phyloP scores from a whole-genome alignment of 2,113 vertebrate species.

The Phylloscopus whistleri region DNA sequence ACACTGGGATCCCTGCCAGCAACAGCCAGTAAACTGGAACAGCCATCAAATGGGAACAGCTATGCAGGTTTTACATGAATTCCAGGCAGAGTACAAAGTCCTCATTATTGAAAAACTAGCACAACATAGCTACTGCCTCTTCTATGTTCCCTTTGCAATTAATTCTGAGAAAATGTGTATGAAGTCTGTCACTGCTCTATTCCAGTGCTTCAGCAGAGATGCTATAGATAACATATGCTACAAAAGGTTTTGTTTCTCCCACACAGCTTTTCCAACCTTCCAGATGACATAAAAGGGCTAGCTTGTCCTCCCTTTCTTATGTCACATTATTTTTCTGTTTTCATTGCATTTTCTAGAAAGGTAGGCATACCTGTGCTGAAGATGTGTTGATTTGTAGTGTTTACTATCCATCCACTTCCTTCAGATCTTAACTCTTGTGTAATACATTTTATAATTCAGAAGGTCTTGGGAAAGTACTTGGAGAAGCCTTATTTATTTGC shows the following conservation, averaged over 20 bases:
- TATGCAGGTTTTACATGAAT: background rate
- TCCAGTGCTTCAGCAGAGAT: background rate
- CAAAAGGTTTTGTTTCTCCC: background rate
- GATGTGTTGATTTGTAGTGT: background rate
- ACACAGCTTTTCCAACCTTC: background rate
- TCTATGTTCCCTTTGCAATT: background rate
- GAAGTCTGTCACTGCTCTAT: background rate
- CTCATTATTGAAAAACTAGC: background rate
- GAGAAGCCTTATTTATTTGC: background rate
- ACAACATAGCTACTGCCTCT: background rate
- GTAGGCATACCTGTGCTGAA: background rate
- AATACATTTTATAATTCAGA: background rate
- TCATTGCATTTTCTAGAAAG: background rate
- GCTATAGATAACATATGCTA: background rate
- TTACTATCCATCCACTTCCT: background rate
- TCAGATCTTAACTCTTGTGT: background rate
- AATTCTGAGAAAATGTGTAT: background rate
- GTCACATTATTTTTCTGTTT: accelerated
- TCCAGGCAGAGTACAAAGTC: conserved; percentile 28
- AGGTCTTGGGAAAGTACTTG: background rate
- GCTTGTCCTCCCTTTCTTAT: background rate
- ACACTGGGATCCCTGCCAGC: background rate
- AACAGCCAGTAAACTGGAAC: background rate
- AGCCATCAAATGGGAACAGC: background rate
- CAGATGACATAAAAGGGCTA: background rate